Percentiles rank a stretch among this genome's conserved stretches.
Conservation (phyloP, 2,888 invertebrate species). For the Leptopterna dolabrata region DNA sequence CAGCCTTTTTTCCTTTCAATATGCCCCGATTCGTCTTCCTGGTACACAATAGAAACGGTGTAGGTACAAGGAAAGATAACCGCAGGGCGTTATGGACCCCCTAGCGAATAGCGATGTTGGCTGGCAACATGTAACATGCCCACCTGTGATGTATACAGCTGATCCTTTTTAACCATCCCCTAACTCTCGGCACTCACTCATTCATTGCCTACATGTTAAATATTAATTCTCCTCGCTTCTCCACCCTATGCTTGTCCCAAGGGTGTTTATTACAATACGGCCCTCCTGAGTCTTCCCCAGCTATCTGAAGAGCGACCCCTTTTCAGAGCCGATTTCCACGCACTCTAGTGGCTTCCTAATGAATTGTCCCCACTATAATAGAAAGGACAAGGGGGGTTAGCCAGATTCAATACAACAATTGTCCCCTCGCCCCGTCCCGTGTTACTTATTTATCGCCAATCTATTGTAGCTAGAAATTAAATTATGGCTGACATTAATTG, state of each 20-base stretch:
- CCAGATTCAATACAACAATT: slow-evolving; percentile 47
- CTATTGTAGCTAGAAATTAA: slow-evolving; percentile 58
- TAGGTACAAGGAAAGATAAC: slow-evolving; percentile 38
- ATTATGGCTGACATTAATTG: slow-evolving; percentile 59
- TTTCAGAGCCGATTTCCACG: slow-evolving; percentile 54
- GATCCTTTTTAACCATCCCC: slow-evolving; percentile 30
- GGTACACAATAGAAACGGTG: not conserved
- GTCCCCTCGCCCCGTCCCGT: slow-evolving; percentile 16
- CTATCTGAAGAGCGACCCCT: slow-evolving; percentile 29
- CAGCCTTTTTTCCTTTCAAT: not conserved
- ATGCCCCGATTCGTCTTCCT: slow-evolving; percentile 14
- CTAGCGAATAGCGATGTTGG: not conserved
- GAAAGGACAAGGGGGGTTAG: slow-evolving; percentile 10
- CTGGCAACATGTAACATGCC: slow-evolving; percentile 53
- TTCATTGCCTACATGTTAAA: slow-evolving; percentile 57
- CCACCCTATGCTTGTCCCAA: slow-evolving; percentile 22
- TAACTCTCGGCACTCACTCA: slow-evolving; percentile 32
- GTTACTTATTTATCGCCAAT: slow-evolving; percentile 58
- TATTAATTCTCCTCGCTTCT: slow-evolving; percentile 57
- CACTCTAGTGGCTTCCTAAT: slow-evolving; percentile 57
- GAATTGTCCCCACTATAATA: slow-evolving; percentile 49
- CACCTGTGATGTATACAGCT: slow-evolving; percentile 50
- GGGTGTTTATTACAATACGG: slow-evolving; percentile 56
- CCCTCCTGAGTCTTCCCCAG: slow-evolving; percentile 1
- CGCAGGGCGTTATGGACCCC: slow-evolving; percentile 28